Percentiles rank a stretch among this genome's conserved stretches.
Conservation (phyloP, 1,140 invertebrate species). For the Conus betulinus region DNA sequence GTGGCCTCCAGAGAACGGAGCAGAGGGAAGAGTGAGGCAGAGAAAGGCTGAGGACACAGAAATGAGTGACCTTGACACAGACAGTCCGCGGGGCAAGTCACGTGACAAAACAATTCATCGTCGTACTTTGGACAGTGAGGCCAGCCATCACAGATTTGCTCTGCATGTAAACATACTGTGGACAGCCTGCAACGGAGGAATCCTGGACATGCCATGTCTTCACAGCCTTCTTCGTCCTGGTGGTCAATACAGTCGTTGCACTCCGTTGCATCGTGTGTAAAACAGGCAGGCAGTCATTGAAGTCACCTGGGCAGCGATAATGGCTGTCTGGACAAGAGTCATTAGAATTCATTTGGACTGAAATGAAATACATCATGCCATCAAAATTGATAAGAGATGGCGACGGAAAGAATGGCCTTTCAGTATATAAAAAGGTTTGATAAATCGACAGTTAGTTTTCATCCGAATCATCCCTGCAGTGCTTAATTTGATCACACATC, state of each 20-base stretch:
- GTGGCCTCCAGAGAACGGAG: not conserved
- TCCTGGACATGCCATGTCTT: not conserved
- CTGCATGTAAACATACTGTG: conserved; percentile 12
- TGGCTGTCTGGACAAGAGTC: not conserved
- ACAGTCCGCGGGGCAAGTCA: conserved; percentile 26
- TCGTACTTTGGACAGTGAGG: conserved; percentile 36
- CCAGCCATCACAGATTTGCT: conserved; percentile 31
- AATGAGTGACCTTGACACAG: conserved; percentile 17
- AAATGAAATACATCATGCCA: not conserved
- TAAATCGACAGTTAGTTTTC: not conserved
- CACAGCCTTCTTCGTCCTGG: conserved; percentile 16
- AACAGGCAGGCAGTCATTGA: conserved; percentile 23
- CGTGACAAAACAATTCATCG: conserved; percentile 23
- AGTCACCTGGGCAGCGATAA: not conserved
- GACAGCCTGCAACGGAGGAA: conserved; percentile 23
- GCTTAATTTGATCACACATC: not conserved
- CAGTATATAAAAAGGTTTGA: not conserved
- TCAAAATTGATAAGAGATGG: not conserved
- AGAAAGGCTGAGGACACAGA: not conserved
- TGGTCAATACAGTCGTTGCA: conserved; percentile 21
- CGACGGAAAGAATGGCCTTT: not conserved
- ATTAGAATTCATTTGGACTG: not conserved
- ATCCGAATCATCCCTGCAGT: not conserved
- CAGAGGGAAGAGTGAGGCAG: not conserved
- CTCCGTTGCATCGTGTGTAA: conserved; percentile 38